A percentile compares a stretch with the other conserved stretches of the same genome.
These are phyloP conservation scores for Ctena decussata DNA, from an alignment of 2,888 invertebrate species.

Conservation along the genomic window DNA sequence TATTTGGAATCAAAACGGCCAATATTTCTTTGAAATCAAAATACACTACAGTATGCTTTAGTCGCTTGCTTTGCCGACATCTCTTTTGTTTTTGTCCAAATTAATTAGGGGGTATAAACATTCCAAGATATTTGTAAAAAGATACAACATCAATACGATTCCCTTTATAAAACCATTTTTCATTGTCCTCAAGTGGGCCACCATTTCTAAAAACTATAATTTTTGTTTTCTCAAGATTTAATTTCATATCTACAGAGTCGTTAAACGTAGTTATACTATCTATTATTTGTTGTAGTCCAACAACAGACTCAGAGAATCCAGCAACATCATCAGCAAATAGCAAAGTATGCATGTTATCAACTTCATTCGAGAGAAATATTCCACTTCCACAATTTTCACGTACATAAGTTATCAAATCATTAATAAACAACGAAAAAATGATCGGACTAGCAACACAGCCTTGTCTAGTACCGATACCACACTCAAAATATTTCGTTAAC, in stretches of 20 bases:
- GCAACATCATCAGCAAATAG: conserved; percentile 10
- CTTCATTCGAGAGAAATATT: not conserved
- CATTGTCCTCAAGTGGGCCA: not conserved
- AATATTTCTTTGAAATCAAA: not conserved
- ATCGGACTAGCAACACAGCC: not conserved
- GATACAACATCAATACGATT: not conserved
- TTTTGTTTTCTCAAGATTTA: conserved; percentile 4
- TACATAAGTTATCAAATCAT: not conserved
- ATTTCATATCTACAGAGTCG: not conserved
- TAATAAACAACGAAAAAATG: conserved; percentile 7
- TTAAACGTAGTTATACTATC: not conserved
- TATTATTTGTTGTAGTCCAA: not conserved
- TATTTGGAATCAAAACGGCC: not conserved
- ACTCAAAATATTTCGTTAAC: conserved; percentile 2
- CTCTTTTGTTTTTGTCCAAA: not conserved
- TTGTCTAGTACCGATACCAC: not conserved
- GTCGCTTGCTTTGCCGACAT: not conserved
- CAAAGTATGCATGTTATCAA: too few species aligned
- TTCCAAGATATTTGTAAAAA: too few species aligned
- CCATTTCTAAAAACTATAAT: not conserved
- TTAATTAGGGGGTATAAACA: conserved; percentile 14
- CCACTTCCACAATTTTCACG: not conserved
- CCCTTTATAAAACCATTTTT: not conserved
- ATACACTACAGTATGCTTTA: not conserved
- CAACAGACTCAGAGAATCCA: not conserved